phyloP scores from a whole-genome alignment of 2,888 invertebrate species.

The Calephelis perditalis region DNA sequence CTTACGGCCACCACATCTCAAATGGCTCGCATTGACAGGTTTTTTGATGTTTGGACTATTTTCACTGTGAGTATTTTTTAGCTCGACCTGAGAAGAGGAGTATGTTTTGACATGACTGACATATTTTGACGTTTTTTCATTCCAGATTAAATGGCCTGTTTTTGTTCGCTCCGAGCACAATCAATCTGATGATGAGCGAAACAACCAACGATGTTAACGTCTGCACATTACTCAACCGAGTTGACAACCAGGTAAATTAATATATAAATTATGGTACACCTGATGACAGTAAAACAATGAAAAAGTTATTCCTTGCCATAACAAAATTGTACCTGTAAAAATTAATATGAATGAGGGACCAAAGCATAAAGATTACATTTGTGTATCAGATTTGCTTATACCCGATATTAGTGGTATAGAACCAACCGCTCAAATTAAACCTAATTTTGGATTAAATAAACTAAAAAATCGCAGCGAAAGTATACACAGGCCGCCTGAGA shows the following conservation, averaged over 20 bases:
- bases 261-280: too few species aligned
- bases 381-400: slow-evolving; percentile 56
- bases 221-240: slow-evolving; percentile 46
- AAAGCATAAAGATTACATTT: slow-evolving; percentile 56
- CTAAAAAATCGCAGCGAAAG: slow-evolving; percentile 63
- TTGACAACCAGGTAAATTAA: slow-evolving; percentile 43
- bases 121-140: slow-evolving; percentile 16
- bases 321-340: slow-evolving; percentile 22
- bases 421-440: slow-evolving; percentile 66
- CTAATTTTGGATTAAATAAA: slow-evolving; percentile 63
- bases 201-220: slow-evolving; percentile 41
- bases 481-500: slow-evolving; percentile 63
- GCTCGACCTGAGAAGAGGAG: too few species aligned
- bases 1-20: slow-evolving; percentile 54
- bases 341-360: slow-evolving; percentile 49
- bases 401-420: slow-evolving; percentile 54
- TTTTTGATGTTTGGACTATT: slow-evolving; percentile 66
- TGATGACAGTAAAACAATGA: too few species aligned
- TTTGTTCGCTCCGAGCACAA: slow-evolving; percentile 57
- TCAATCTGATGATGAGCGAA: slow-evolving; percentile 53
- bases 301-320: too few species aligned
- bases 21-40: slow-evolving; percentile 56
- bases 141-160: slow-evolving; percentile 60
- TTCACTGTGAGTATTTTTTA: slow-evolving; percentile 48
- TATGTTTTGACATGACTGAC: background rate